phyloP scores from a whole-genome alignment of 2,888 invertebrate genomes.

The Boloria selene region DNA sequence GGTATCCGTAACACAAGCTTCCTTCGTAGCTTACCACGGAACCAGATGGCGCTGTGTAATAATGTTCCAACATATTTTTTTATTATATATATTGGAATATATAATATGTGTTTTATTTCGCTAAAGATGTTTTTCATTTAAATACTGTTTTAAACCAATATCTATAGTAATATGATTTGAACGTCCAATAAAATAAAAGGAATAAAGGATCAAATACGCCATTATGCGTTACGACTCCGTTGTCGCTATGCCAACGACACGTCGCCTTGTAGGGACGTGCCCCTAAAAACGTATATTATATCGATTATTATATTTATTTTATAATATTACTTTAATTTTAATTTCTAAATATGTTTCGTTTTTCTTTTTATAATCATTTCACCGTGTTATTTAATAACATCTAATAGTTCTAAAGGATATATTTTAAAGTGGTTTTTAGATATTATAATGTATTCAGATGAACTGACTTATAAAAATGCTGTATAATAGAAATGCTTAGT shows the following conservation, averaged over 20 bases:
- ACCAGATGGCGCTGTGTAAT: too few species aligned
- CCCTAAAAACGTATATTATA: neutral
- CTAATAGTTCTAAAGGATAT: too few species aligned
- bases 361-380: too few species aligned
- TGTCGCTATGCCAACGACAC: constrained; percentile 50
- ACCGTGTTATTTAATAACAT: too few species aligned
- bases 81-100: neutral
- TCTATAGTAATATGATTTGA: constrained; percentile 10
- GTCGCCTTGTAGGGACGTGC: constrained; percentile 41
- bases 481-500: too few species aligned
- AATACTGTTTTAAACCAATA: neutral
- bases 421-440: too few species aligned
- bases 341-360: too few species aligned
- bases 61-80: too few species aligned
- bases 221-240: constrained; percentile 26
- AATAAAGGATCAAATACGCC: constrained; percentile 34
- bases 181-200: constrained; percentile 33
- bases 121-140: neutral
- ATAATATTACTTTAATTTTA: neutral
- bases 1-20: too few species aligned
- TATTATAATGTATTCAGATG: too few species aligned
- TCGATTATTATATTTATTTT: constrained; percentile 17
- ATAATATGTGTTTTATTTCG: neutral
- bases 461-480: too few species aligned
- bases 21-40: too few species aligned